Evolutionary conservation across 2,113 vertebrate species (phyloP).

Genomic region (Sebastes schlegelii): DNA sequence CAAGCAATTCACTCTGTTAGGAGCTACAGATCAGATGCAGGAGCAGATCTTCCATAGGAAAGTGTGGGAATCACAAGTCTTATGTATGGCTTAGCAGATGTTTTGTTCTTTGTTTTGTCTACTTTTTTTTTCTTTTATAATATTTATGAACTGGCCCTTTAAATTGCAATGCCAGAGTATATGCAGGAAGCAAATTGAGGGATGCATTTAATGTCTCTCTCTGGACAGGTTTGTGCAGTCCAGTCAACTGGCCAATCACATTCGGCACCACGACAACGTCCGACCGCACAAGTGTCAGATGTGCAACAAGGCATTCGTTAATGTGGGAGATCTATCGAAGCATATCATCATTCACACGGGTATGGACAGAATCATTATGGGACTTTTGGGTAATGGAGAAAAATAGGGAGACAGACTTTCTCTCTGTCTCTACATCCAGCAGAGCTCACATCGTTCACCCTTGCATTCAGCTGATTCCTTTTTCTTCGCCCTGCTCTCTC

Average conservation of each 20-base stretch:
- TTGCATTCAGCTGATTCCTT: no score
- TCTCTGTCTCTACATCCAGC: background rate
- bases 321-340: conserved; percentile 97
- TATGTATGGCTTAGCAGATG: background rate
- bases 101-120: background rate
- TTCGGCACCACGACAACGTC: conserved; percentile 98
- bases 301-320: conserved; percentile 98
- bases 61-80: background rate
- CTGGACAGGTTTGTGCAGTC: conserved; percentile 94
- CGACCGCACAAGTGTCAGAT: conserved; percentile 96
- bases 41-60: background rate
- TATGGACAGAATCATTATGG: conserved; percentile 54
- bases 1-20: background rate
- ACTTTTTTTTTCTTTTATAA: background rate
- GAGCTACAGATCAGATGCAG: background rate
- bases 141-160: background rate
- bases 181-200: background rate
- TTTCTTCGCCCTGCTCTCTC: conserved; percentile 21
- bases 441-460: background rate
- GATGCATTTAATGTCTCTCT: conserved; percentile 1
- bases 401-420: background rate
- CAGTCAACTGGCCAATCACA: conserved; percentile 98
- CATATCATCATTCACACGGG: conserved; percentile 99
- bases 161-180: background rate
- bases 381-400: background rate